Base-by-base conservation (phyloP, 1,140 invertebrate species). In the Temnothorax longispinosus region DNA sequence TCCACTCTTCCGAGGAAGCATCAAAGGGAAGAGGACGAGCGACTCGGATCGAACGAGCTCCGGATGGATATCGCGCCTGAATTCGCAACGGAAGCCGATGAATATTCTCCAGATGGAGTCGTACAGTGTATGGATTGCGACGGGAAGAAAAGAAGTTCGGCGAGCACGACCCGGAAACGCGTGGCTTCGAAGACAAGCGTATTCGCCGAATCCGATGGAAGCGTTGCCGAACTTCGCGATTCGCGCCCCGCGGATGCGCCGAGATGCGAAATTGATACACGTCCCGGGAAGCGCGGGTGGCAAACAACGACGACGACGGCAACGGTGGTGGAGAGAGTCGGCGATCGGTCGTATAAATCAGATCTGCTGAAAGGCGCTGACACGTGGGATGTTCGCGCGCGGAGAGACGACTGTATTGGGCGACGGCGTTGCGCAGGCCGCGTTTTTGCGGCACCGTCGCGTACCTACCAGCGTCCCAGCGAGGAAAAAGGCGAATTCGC, bases 111-210 rank as follows among this genome's bases (percentile, higher is more conserved):
- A 21, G 11, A 27, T 18, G 38, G 52, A 4, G 18, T 18, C 11
- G 52, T 21, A 21, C 21, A 47, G 8, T 44, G 21, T 38, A 15
- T 27, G 38, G 65, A 47, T 7, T 18, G 58, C 38, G 21, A 47
- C 1, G 38, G 2, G 15, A 13, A 4, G 5, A 38, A 27, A 58
- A 13, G 0, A 15, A 60, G 69, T 15, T 32, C 21, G 18, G 1
- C 44, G 11, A 56, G 67, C 35, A 32, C n/a, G 13, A 56, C 13
- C 15, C n/a, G 67, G 13, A 87, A 76, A 13, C 87, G 87, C 52
- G 62, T 44, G 8, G 35, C 87, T 4, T 87, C 88, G 10, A 84
- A 58, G 47, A 21, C 88, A 6, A 88, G 82, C 32, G 15, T 89
- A 18, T 65, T 86, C 52, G 89, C 77, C 2, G 87, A 89, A 11